Evolutionary conservation across 2,113 vertebrate genomes (phyloP).

Genomic region (Festucalex cinctus): DNA sequence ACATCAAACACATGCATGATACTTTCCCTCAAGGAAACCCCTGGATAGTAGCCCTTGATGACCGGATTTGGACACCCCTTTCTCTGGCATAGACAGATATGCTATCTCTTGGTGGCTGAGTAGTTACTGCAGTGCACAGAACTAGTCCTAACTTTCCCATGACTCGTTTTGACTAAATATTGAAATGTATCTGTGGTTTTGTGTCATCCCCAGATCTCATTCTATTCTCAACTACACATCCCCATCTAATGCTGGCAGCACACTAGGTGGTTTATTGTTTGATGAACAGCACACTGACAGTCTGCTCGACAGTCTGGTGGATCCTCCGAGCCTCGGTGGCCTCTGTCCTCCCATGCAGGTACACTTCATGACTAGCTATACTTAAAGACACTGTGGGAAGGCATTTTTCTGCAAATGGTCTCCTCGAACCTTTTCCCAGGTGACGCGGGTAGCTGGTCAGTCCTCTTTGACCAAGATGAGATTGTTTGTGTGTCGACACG

Average conservation of each 20-base stretch:
- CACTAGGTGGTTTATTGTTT: constrained; percentile 65
- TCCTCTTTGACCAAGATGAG: constrained; percentile 81
- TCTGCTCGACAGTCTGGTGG: constrained; percentile 83
- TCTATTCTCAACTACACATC: constrained; percentile 82
- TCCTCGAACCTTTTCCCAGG: constrained; percentile 58
- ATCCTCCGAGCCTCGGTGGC: constrained; percentile 75
- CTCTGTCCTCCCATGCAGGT: constrained; percentile 93
- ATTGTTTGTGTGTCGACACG: constrained; percentile 94
- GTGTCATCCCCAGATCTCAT: constrained; percentile 78
- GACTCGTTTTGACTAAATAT: not conserved
- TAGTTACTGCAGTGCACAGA: no score
- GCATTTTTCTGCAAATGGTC: not conserved
- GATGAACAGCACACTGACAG: constrained; percentile 81
- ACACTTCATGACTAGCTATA: not conserved
- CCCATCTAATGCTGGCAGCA: constrained; percentile 63
- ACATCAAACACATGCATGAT: no score
- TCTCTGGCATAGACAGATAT: no score
- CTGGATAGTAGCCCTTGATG: no score
- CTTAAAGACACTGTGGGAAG: not conserved
- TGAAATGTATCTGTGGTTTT: not conserved
- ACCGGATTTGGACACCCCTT: no score
- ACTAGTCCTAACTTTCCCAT: not conserved
- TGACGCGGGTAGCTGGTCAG: constrained; percentile 76
- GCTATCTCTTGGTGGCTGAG: no score
- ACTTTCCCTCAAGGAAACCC: no score